phyloP scores from a whole-genome alignment of 2,113 vertebrate genomes.

The Saimiri boliviensis region DNA sequence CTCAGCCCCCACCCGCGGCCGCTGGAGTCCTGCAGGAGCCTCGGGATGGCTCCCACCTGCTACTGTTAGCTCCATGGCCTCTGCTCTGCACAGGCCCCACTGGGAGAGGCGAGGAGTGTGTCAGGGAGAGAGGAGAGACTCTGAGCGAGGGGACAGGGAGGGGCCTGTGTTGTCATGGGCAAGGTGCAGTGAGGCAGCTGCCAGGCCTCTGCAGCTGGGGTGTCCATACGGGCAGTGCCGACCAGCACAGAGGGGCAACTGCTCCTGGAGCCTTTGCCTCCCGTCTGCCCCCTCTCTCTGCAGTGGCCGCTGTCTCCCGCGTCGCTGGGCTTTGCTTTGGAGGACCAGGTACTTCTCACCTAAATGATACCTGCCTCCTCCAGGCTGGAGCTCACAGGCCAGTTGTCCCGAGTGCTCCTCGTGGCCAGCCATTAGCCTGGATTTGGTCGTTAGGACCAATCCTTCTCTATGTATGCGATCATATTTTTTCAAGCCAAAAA shows the following conservation, averaged over 20 bases:
- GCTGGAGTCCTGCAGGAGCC: not conserved
- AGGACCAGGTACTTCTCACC: not conserved
- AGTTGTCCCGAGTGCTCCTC: fast-evolving
- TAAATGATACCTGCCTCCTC: not conserved
- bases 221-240: not conserved
- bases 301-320: too few relatives aligned
- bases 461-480: fast-evolving
- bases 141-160: not conserved
- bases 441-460: fast-evolving
- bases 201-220: not conserved
- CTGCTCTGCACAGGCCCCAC: fast-evolving
- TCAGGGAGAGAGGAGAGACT: fast-evolving
- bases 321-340: not conserved
- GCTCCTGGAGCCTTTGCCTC: fast-evolving
- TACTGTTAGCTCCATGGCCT: not conserved
- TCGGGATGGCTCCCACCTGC: fast-evolving
- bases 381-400: fast-evolving
- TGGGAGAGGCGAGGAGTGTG: not conserved
- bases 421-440: fast-evolving
- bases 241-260: fast-evolving
- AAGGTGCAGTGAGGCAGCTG: not conserved
- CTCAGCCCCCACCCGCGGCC: too few relatives aligned
- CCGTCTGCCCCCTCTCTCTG: not conserved
- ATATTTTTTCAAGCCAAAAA: not conserved
- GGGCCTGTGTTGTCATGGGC: not conserved